Conservation (phyloP, 1,140 invertebrate species). For the Cardiocondyla obscurior region DNA sequence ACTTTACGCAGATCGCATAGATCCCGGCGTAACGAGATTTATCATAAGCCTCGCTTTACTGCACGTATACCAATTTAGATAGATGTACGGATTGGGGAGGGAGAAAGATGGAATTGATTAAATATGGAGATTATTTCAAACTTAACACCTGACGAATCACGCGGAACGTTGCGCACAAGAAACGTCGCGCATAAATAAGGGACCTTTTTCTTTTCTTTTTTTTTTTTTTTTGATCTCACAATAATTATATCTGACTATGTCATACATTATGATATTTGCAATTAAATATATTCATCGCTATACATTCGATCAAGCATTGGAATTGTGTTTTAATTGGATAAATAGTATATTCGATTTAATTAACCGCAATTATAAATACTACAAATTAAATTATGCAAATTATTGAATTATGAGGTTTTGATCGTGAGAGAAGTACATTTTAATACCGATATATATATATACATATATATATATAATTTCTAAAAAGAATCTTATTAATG, state of each 20-base stretch:
- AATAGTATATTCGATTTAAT: slow-evolving; percentile 49
- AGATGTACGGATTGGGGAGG: background rate
- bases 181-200: background rate
- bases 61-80: slow-evolving; percentile 3
- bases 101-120: background rate
- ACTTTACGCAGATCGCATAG: slow-evolving; percentile 60
- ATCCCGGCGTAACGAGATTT: slow-evolving; percentile 48
- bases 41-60: slow-evolving; percentile 5
- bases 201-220: slow-evolving; percentile 20
- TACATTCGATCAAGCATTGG: background rate
- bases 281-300: slow-evolving; percentile 3
- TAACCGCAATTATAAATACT: slow-evolving; percentile 48
- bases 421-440: slow-evolving; percentile 14
- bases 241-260: slow-evolving; percentile 18
- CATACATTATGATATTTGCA: background rate
- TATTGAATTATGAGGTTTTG: slow-evolving; percentile 24
- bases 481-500: slow-evolving; percentile 26
- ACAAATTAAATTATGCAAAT: slow-evolving; percentile 47
- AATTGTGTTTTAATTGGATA: slow-evolving; percentile 41
- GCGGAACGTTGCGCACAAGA: background rate
- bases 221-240: background rate
- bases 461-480: slow-evolving; percentile 31
- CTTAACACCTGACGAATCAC: background rate
- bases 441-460: background rate
- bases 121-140: slow-evolving; percentile 11